Conservation (phyloP, 2,113 vertebrate species). For the Columba livia region DNA sequence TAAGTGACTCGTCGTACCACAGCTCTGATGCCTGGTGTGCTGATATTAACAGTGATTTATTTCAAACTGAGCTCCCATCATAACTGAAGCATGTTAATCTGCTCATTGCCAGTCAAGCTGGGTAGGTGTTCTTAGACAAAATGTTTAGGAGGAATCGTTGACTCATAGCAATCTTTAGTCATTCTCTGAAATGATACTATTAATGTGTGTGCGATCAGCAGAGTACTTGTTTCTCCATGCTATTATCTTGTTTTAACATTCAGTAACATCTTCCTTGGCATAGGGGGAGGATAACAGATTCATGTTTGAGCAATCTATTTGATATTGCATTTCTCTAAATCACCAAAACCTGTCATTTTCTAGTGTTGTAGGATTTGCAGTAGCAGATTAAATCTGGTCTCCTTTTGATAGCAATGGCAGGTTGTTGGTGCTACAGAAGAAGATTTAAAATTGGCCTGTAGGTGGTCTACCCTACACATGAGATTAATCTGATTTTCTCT, state of each 20-base stretch:
- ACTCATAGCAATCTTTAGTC: conserved; percentile 61
- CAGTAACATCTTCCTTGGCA: background rate
- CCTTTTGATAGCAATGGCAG: background rate
- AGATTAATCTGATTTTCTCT: background rate
- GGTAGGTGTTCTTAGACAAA: conserved; percentile 63
- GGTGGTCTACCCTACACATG: background rate
- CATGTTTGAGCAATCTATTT: conserved; percentile 26
- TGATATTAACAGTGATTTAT: background rate
- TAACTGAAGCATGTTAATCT: conserved; percentile 38
- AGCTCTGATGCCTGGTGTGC: background rate
- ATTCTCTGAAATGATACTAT: conserved; percentile 44
- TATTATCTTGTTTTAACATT: conserved; percentile 46
- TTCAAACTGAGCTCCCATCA: conserved; percentile 21
- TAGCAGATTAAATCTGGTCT: background rate
- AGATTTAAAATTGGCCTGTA: background rate
- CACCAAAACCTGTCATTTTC: conserved; percentile 25
- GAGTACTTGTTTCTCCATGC: conserved; percentile 41
- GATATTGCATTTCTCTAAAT: conserved; percentile 21
- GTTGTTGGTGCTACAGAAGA: background rate
- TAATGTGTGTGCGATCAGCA: conserved; percentile 27
- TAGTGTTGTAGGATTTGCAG: background rate
- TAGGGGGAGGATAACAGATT: conserved; percentile 21
- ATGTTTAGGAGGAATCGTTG: conserved; percentile 57
- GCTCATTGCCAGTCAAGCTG: conserved; percentile 47
- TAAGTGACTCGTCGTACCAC: background rate